Evolutionary conservation across 2,888 invertebrate genomes (phyloP), one percentile per base, ranked within the genome.

Genomic region (Chaetogeoica ovagalla): DNA sequence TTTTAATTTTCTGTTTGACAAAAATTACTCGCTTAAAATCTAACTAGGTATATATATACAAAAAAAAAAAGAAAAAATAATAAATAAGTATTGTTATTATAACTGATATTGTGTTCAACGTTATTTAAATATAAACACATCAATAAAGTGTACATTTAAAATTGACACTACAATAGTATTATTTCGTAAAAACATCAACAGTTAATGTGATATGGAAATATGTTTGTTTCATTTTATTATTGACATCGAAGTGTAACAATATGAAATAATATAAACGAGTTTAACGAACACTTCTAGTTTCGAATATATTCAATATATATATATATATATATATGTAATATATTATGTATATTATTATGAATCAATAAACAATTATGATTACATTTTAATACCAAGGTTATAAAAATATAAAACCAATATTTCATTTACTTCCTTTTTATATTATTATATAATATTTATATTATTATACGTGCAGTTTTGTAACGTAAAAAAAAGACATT

Each of bases 151-250:
- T 71, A 71, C 21, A 71, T 57, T 70, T 48, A 48, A 11, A 48
- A 48, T 48, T 48, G 48, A 48, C 48, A 30, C 1, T 30, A 30
- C 30, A 30, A 2, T 30, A 30, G 30, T 30, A 30, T 30, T 30
- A 9, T 48, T 48, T 48, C 11, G 30, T 68, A 52, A 30, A 39
- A 30, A 68, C 11, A 60, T 72, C 15, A 13, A 72, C 60, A 60
- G 23, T 23, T 37, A 9, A n/a, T 71, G 39, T 60, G 21, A 71
- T 60, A 60, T 60, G 21, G 19, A 43, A 13, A 71, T 60, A 60
- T 19, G 43, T 59, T 60, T 43, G 71, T 71, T 71, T 72, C 7
- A 43, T 60, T 60, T 72, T 11, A 48, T 72, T 11, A 48, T 23
- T 60, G 71, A 60, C 43, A 17, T 48, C 48, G 48, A 48, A 9